These are phyloP conservation scores for Limnephilus lunatus DNA, from an alignment of 2,888 invertebrate genomes.

Conservation along the genomic window DNA sequence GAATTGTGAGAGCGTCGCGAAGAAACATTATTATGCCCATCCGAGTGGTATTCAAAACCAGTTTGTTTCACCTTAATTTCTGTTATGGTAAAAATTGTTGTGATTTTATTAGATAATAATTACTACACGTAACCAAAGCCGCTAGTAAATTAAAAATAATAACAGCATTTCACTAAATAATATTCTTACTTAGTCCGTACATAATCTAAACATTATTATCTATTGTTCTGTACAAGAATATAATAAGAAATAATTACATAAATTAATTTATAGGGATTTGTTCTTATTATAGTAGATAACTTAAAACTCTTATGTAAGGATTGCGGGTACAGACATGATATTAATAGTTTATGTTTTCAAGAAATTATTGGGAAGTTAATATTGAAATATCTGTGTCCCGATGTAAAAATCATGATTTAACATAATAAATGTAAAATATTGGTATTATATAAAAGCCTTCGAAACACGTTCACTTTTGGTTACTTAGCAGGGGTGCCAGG, in stretches of 20 bases:
- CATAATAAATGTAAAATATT: too few relatives aligned
- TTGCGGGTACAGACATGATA: background rate
- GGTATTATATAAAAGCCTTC: too few relatives aligned
- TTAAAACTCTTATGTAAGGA: background rate
- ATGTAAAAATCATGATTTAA: too few relatives aligned
- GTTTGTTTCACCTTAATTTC: background rate
- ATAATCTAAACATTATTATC: background rate
- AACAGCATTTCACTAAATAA: background rate
- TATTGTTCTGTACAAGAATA: background rate
- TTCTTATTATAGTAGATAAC: background rate
- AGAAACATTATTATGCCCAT: background rate
- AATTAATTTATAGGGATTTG: background rate
- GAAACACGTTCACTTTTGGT: too few relatives aligned
- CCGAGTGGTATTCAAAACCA: background rate
- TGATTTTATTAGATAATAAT: constrained; percentile 53
- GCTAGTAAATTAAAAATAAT: constrained; percentile 46
- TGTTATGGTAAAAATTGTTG: constrained; percentile 10
- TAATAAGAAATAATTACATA: background rate
- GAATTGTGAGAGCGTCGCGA: background rate
- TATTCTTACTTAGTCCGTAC: constrained; percentile 10
- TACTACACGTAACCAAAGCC: constrained; percentile 39
- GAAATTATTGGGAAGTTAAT: too few relatives aligned
- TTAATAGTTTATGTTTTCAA: background rate
- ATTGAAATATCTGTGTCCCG: too few relatives aligned
- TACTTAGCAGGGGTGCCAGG: too few relatives aligned